A percentile compares a stretch with the other conserved stretches of the same genome.
phyloP scores from a whole-genome alignment of 2,113 vertebrate genomes.

The Benitochromis conjunctus region DNA sequence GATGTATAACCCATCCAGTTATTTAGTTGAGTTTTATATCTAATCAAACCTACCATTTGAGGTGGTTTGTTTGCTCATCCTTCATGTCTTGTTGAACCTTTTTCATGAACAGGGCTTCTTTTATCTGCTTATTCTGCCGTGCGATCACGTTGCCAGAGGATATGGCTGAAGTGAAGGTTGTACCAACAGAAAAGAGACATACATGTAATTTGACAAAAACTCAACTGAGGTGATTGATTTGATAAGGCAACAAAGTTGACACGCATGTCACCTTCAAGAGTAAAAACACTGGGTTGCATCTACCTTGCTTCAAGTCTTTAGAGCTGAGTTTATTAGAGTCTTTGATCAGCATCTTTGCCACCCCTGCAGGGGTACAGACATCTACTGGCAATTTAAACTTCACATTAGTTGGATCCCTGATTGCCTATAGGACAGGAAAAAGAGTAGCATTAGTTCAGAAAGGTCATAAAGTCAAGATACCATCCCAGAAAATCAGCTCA shows the following conservation, averaged over 20 bases:
- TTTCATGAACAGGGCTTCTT: slow-evolving; percentile 80
- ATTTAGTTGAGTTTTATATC: background rate
- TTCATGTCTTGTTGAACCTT: slow-evolving; percentile 73
- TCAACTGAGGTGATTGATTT: background rate
- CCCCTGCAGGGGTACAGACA: slow-evolving; percentile 79
- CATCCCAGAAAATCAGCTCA: background rate
- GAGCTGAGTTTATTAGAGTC: slow-evolving; percentile 77
- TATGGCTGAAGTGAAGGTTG: slow-evolving; percentile 25
- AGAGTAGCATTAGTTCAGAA: background rate
- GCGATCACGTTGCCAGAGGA: slow-evolving; percentile 44
- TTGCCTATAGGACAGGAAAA: background rate
- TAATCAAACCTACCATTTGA: slow-evolving; percentile 73
- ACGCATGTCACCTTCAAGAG: background rate
- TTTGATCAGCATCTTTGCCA: slow-evolving; percentile 85
- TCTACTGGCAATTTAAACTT: slow-evolving; percentile 67
- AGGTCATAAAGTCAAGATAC: background rate
- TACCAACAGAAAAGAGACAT: background rate
- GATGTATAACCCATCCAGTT: background rate
- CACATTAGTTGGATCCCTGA: slow-evolving; percentile 46
- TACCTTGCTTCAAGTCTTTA: slow-evolving; percentile 82
- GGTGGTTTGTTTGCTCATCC: slow-evolving; percentile 76
- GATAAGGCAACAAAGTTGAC: background rate
- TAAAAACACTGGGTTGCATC: background rate
- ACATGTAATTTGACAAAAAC: background rate
- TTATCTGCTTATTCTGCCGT: slow-evolving; percentile 75